A percentile compares a stretch with the other conserved stretches of the same genome.
Evolutionary conservation across 1,140 invertebrate species (phyloP).

Genomic region (Drosophila sechellia): DNA sequence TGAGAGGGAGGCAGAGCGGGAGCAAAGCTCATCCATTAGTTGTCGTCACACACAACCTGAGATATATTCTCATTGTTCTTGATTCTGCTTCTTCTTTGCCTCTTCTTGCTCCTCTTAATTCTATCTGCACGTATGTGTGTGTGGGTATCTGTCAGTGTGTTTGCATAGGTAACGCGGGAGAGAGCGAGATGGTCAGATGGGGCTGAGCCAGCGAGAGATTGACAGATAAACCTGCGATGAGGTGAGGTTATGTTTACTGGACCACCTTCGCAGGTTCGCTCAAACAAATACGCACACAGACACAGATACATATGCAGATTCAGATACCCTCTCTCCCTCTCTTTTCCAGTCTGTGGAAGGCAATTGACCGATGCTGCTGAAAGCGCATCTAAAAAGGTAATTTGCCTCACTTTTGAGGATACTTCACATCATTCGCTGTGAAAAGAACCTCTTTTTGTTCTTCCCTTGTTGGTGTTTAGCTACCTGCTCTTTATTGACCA

Average conservation of each 20-base stretch:
- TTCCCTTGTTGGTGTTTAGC: conserved; percentile 8
- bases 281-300: conserved; percentile 9
- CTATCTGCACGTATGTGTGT: conserved; percentile 38
- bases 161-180: conserved; percentile 36
- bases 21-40: conserved; percentile 53
- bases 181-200: conserved; percentile 17
- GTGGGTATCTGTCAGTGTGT: conserved; percentile 62
- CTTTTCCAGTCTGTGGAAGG: conserved; percentile 5
- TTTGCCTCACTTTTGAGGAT: conserved; percentile 50
- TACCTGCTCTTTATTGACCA: conserved; percentile 45
- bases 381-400: conserved; percentile 69
- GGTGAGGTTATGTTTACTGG: conserved; percentile 45
- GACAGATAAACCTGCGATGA: conserved; percentile 46
- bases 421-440: conserved; percentile 22
- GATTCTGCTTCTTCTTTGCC: conserved; percentile 12
- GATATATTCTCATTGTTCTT: conserved; percentile 47
- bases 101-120: conserved; percentile 40
- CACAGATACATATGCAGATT: background rate
- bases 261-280: conserved; percentile 55
- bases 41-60: conserved; percentile 41
- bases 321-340: background rate
- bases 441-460: conserved; percentile 19
- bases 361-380: conserved; percentile 38
- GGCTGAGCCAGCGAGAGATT: conserved; percentile 38
- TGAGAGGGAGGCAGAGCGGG: conserved; percentile 23